These are phyloP conservation scores for Psilopsiagon aymara DNA, from an alignment of 2,113 vertebrate species.

Conservation along the genomic window DNA sequence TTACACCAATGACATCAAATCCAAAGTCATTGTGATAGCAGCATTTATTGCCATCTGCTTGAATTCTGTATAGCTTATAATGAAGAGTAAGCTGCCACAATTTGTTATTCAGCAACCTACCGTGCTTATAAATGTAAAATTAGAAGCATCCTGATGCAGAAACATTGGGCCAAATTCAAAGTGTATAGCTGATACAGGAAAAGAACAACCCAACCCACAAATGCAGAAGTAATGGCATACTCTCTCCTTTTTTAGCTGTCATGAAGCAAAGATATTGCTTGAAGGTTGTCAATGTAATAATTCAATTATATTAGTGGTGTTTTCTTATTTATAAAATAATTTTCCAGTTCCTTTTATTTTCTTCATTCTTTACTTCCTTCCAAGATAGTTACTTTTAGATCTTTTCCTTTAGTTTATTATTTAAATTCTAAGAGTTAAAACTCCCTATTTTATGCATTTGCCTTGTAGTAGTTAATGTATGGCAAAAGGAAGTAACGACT, in stretches of 20 bases:
- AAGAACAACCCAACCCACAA: neutral
- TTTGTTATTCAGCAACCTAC: neutral
- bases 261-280: neutral
- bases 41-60: neutral
- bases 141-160: neutral
- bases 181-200: neutral
- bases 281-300: neutral
- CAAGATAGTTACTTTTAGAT: neutral
- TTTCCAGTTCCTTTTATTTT: neutral
- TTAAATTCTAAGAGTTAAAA: neutral
- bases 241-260: neutral
- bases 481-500: neutral
- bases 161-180: neutral
- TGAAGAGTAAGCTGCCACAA: neutral
- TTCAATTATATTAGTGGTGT: neutral
- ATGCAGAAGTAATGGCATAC: neutral
- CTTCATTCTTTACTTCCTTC: neutral
- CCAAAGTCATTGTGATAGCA: neutral
- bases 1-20: neutral
- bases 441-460: neutral
- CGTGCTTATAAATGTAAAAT: neutral
- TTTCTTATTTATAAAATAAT: slow-evolving; percentile 4
- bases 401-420: neutral
- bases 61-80: neutral
- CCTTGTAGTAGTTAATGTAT: neutral